Base-by-base conservation (phyloP, 2,113 vertebrate genomes). In the Prunella fulvescens region DNA sequence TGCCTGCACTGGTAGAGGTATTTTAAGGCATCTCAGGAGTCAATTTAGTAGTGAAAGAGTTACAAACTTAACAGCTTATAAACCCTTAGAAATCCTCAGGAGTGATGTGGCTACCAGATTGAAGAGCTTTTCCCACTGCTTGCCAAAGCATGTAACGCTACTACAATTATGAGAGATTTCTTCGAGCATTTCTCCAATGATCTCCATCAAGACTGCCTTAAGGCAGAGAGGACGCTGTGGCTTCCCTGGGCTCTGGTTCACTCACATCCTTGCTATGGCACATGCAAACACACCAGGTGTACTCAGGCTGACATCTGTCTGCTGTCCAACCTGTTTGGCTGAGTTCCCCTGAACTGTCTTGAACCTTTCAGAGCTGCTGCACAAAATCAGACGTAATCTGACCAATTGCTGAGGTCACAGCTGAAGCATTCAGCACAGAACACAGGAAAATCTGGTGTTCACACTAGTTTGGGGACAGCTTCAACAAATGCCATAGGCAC, bases 131-230 rank as follows among this genome's bases (percentile, higher is more conserved):
- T 33, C 17, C 31, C 19, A 23, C 25, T 50, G 12, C 12, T 35
- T 81, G 40, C 16, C 40, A 77, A 72, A 76, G 17, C 19, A 10
- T 12, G 28, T 16, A 66, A 33, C 0, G 0, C 1, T 10, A 51
- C 11, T 14, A 6, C 11, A 42, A n/a, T 9, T 19, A 37, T 19
- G 15, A 45, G 31, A 12, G 29, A 51, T 39, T 53, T 44, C 44
- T 67, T 45, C 50, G 19, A 89, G 4, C 10, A 24, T 13, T 69
- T 53, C 19, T 88, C 24, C 61, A 71, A 5, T 17, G 11, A 42
- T 42, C 25, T 40, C 45, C 18, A 37, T 44, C 37, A 40, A 65
- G 26, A 4, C 23, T 51, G 15, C 20, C 28, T 18, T 8, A 70
- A 42, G 26, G 48, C 23, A 53, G 33, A 83, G 67, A 47, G 20